Percentiles rank a stretch among this genome's conserved stretches.
Conservation (phyloP, 2,113 vertebrate genomes). For the Salvelinus alpinus region DNA sequence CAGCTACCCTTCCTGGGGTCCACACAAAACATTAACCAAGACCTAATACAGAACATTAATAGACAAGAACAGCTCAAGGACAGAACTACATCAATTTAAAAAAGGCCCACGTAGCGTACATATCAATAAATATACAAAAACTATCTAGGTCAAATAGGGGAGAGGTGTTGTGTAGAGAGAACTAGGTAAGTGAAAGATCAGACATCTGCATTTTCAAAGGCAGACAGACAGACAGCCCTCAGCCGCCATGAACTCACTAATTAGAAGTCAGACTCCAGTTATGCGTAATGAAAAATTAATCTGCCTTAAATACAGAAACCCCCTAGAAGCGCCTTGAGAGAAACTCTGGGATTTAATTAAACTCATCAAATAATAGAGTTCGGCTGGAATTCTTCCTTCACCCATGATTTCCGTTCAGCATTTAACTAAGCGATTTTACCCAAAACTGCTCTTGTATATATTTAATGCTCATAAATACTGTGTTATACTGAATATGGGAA, state of each 20-base stretch:
- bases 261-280: conserved; percentile 41
- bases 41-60: too few species aligned
- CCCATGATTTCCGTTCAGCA: neutral
- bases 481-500: conserved; percentile 4
- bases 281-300: conserved; percentile 55
- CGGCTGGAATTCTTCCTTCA: conserved; percentile 19
- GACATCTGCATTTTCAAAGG: conserved; percentile 16
- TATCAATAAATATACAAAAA: too few species aligned
- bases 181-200: too few species aligned
- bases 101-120: too few species aligned
- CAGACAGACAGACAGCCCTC: neutral
- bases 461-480: neutral
- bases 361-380: conserved; percentile 23
- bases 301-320: conserved; percentile 47
- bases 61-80: too few species aligned
- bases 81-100: too few species aligned
- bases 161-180: too few species aligned
- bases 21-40: too few species aligned
- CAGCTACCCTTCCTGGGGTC: too few species aligned
- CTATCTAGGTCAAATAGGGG: too few species aligned
- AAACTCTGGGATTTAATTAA: conserved; percentile 48
- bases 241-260: conserved; percentile 35
- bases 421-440: neutral
- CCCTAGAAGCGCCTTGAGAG: conserved; percentile 41
- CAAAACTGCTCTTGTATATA: neutral